These are phyloP conservation scores for Sminthurinus aureus DNA, from an alignment of 2,888 invertebrate genomes.

Conservation along the genomic window DNA sequence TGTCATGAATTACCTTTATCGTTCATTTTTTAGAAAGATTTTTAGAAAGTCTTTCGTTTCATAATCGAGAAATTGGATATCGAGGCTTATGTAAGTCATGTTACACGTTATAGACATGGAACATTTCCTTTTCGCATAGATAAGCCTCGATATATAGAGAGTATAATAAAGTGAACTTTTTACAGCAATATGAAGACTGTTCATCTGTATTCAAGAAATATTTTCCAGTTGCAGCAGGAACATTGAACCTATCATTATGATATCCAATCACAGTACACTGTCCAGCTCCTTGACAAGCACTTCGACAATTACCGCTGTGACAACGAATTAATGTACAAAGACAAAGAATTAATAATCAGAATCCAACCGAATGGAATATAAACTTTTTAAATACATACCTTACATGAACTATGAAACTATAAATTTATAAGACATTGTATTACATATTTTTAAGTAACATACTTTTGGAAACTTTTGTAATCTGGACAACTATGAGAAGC, in stretches of 20 bases:
- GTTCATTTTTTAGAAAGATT: background rate
- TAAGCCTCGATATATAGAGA: no score
- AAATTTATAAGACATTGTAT: background rate
- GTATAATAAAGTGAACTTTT: constrained; percentile 13
- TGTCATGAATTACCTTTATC: background rate
- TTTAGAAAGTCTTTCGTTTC: background rate
- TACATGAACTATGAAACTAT: background rate
- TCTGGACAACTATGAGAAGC: constrained; percentile 62
- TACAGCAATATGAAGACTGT: constrained; percentile 53
- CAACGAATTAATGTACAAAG: no score
- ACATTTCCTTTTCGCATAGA: no score
- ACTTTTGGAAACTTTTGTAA: constrained; percentile 61
- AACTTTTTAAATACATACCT: background rate
- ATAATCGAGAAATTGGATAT: no score
- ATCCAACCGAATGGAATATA: no score
- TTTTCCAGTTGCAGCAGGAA: constrained; percentile 36
- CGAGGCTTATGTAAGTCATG: no score
- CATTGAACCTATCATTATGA: constrained; percentile 38
- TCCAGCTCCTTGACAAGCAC: constrained; percentile 46
- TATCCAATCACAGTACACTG: constrained; percentile 52
- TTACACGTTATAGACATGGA: no score
- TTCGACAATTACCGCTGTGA: constrained; percentile 53
- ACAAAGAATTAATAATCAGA: no score
- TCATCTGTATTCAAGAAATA: constrained; percentile 54
- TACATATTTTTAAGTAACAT: constrained; percentile 33